These are phyloP conservation scores for Parascotia fuliginaria DNA, from an alignment of 2,888 invertebrate species.

Conservation along the genomic window DNA sequence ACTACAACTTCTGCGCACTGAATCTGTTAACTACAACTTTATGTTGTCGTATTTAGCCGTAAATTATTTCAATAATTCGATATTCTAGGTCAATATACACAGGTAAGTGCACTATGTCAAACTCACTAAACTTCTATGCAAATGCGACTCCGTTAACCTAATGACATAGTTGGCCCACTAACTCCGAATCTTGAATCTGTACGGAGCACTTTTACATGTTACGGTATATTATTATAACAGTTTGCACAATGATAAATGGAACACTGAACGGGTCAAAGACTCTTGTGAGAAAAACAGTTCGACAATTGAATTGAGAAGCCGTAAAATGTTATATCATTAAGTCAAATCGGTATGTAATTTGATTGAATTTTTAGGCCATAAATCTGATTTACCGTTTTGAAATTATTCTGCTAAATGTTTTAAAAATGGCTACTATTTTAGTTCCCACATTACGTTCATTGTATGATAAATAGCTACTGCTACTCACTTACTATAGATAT, in stretches of 20 bases:
- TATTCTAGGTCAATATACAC: slow-evolving; percentile 5
- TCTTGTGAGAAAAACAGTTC: slow-evolving; percentile 53
- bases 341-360: slow-evolving; percentile 42
- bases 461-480: background rate
- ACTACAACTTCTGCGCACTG: no score
- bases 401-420: background rate
- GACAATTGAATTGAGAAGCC: slow-evolving; percentile 45
- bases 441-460: background rate
- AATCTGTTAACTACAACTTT: no score
- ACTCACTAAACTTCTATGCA: slow-evolving; percentile 61
- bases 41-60: no score
- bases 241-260: slow-evolving; percentile 69
- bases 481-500: background rate
- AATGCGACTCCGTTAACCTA: slow-evolving; percentile 77
- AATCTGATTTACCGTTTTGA: background rate
- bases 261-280: slow-evolving; percentile 77
- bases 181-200: slow-evolving; percentile 62
- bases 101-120: slow-evolving; percentile 22
- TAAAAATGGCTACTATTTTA: background rate
- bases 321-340: slow-evolving; percentile 62
- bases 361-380: slow-evolving; percentile 15
- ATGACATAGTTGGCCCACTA: slow-evolving; percentile 78
- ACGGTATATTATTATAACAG: slow-evolving; percentile 74
- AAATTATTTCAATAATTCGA: no score
- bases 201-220: slow-evolving; percentile 69